These are phyloP conservation scores for Odontocerum albicorne DNA, from an alignment of 2,888 invertebrate species.

Conservation along the genomic window DNA sequence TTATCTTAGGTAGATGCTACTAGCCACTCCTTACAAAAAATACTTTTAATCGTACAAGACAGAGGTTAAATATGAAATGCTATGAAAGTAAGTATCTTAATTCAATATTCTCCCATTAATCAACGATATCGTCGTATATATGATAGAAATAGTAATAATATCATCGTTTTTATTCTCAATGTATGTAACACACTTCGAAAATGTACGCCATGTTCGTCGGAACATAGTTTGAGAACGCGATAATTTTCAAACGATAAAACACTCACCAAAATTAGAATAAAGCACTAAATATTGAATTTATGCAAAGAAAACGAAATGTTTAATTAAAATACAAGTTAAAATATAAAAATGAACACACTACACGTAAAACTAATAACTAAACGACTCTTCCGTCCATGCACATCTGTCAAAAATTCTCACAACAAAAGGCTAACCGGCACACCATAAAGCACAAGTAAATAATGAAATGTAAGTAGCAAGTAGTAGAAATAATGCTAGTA, in stretches of 20 bases:
- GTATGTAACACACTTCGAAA: background rate
- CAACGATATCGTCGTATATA: too few relatives aligned
- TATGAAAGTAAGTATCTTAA: constrained; percentile 3
- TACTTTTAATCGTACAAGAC: constrained; percentile 4
- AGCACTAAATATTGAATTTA: constrained; percentile 4
- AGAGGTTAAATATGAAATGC: background rate
- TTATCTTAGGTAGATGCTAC: constrained; percentile 5
- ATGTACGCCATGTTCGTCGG: constrained; percentile 26
- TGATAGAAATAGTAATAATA: too few relatives aligned
- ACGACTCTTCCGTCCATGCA: background rate
- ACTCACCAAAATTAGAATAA: constrained; percentile 21
- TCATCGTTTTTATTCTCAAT: too few relatives aligned
- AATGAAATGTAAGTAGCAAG: too few relatives aligned
- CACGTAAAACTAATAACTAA: constrained; percentile 1
- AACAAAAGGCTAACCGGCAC: constrained; percentile 13
- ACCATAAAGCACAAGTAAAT: too few relatives aligned
- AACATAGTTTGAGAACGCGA: constrained; percentile 21
- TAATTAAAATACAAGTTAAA: constrained; percentile 8
- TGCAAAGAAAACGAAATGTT: constrained; percentile 7
- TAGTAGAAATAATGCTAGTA: too few relatives aligned
- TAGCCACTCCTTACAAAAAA: constrained; percentile 28
- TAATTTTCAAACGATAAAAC: constrained; percentile 16
- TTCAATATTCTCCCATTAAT: too few relatives aligned
- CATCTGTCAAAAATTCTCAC: constrained; percentile 31
- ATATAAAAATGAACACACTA: constrained; percentile 4